A percentile compares a stretch with the other conserved stretches of the same genome.
phyloP scores from a whole-genome alignment of 2,797 vertebrate species.

The Syngnathus acus region DNA sequence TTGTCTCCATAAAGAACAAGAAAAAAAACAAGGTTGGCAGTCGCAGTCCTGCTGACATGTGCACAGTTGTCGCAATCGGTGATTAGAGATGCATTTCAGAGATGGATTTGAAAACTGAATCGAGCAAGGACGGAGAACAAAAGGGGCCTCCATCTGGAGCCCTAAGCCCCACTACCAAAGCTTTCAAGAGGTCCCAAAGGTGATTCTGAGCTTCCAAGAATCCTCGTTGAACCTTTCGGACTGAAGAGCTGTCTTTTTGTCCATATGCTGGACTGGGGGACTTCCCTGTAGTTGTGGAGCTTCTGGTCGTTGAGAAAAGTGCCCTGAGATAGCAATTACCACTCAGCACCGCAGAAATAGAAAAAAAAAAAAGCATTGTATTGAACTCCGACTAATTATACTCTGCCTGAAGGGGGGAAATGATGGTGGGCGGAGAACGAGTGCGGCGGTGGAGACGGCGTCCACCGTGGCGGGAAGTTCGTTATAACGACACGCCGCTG shows the following conservation, averaged over 20 bases:
- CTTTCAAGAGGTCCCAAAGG: neutral
- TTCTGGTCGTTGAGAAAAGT: neutral
- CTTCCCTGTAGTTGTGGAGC: neutral
- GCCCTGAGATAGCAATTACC: conserved; percentile 1
- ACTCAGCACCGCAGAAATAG: neutral
- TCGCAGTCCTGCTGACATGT: conserved; percentile 40
- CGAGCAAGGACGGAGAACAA: conserved; percentile 1
- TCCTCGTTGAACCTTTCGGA: neutral
- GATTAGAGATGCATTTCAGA: conserved; percentile 22
- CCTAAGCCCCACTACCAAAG: neutral
- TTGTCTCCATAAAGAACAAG: conserved; percentile 48
- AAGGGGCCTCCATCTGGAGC: neutral
- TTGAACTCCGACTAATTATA: conserved; percentile 5
- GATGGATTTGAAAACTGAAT: conserved; percentile 13
- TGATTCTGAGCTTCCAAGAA: neutral
- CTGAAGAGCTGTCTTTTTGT: neutral
- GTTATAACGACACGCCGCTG: conserved; percentile 3
- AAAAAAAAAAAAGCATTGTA: neutral
- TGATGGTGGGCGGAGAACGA: neutral
- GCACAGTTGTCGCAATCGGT: conserved; percentile 18
- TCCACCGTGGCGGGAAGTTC: conserved; percentile 1
- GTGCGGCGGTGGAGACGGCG: neutral
- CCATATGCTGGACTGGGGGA: neutral
- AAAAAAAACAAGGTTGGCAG: conserved; percentile 30
- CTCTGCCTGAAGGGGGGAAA: neutral